phyloP scores from a whole-genome alignment of 2,113 vertebrate genomes.

The Brachionichthys hirsutus region DNA sequence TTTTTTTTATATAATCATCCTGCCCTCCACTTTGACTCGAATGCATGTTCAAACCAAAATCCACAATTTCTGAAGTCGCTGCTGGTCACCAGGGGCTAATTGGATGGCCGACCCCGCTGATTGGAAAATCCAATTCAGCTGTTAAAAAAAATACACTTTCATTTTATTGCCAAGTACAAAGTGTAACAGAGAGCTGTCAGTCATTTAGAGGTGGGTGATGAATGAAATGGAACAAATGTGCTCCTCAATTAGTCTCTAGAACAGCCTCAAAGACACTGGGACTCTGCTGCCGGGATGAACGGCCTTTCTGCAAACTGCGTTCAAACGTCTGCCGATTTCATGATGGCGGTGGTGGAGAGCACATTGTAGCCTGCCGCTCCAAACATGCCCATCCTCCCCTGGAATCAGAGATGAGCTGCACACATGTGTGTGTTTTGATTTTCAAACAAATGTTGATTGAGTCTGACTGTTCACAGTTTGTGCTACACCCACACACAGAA shows the following conservation, averaged over 20 bases:
- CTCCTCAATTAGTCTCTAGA: not conserved
- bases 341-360: no score
- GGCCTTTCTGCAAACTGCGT: no score
- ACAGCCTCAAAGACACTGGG: no score
- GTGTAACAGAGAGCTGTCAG: slow-evolving; percentile 34
- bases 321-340: no score
- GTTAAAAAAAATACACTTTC: slow-evolving; percentile 41
- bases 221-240: slow-evolving; percentile 15
- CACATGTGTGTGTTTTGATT: no score
- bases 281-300: no score
- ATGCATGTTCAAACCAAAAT: slow-evolving; percentile 41
- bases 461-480: no score
- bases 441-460: no score
- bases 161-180: slow-evolving; percentile 38
- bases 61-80: slow-evolving; percentile 52
- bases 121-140: slow-evolving; percentile 47
- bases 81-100: slow-evolving; percentile 52
- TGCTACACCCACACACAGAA: no score
- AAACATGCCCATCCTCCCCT: no score
- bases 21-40: slow-evolving; percentile 30
- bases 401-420: no score
- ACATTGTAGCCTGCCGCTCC: no score
- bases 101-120: slow-evolving; percentile 54
- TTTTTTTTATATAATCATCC: slow-evolving; percentile 16
- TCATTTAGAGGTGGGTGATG: slow-evolving; percentile 21